Percentiles rank a stretch among this genome's conserved stretches.
phyloP scores from a whole-genome alignment of 1,140 invertebrate species.

The Calliopsis andreniformis region DNA sequence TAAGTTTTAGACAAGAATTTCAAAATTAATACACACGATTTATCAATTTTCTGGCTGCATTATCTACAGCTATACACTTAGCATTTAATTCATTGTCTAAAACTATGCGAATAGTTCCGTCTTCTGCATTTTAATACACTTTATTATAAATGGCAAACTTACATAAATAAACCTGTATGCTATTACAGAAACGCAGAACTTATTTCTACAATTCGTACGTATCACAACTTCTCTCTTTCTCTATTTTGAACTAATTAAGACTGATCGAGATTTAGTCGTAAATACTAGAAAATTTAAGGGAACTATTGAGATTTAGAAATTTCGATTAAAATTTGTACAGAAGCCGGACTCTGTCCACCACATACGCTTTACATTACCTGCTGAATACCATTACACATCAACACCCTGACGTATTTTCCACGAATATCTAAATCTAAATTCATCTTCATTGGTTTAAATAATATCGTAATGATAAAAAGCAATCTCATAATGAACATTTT shows the following conservation, averaged over 20 bases:
- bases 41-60: not conserved
- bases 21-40: not conserved
- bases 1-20: not conserved
- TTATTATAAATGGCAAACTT: constrained; percentile 80
- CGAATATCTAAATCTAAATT: constrained; percentile 46
- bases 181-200: constrained; percentile 79
- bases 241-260: constrained; percentile 17
- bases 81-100: constrained; percentile 37
- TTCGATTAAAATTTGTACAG: constrained; percentile 36
- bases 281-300: constrained; percentile 24
- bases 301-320: constrained; percentile 3
- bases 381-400: constrained; percentile 50
- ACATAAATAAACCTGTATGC: constrained; percentile 77
- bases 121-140: constrained; percentile 71
- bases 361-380: constrained; percentile 51
- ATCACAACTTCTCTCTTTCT: constrained; percentile 55
- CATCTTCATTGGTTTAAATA: constrained; percentile 24
- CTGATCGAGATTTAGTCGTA: not conserved
- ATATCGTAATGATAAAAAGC: constrained; percentile 21
- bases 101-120: constrained; percentile 57
- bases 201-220: constrained; percentile 74
- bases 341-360: constrained; percentile 36
- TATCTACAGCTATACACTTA: constrained; percentile 35
- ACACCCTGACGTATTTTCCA: constrained; percentile 44
- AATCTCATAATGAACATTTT: constrained; percentile 24